Conservation (phyloP, 2,888 invertebrate genomes). For the Epirrita christyi region DNA sequence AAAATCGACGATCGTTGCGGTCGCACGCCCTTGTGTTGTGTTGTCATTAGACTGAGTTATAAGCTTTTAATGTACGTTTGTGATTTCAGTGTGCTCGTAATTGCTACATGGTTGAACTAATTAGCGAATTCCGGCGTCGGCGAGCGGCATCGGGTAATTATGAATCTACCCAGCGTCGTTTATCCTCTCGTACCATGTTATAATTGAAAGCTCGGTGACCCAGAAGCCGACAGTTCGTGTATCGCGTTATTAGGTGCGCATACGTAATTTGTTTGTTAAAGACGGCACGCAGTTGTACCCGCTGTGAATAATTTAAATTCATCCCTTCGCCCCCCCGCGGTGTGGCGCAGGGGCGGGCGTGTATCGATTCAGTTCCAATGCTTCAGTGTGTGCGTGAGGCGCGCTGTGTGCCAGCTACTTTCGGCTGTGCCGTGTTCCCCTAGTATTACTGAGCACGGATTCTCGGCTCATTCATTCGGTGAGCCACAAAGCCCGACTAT, state of each 20-base stretch:
- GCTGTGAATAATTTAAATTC: conserved; percentile 84
- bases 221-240: conserved; percentile 70
- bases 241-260: conserved; percentile 81
- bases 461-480: conserved; percentile 70
- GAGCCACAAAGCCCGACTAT: conserved; percentile 70
- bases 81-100: conserved; percentile 61
- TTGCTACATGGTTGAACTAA: conserved; percentile 67
- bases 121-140: conserved; percentile 52
- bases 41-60: conserved; percentile 42
- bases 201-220: conserved; percentile 79
- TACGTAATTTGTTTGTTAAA: conserved; percentile 84
- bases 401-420: conserved; percentile 57
- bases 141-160: conserved; percentile 65
- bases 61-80: conserved; percentile 57
- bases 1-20: neutral
- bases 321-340: conserved; percentile 62
- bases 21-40: conserved; percentile 14
- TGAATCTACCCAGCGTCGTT: conserved; percentile 68
- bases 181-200: conserved; percentile 68
- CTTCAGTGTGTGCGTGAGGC: conserved; percentile 50
- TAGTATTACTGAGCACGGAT: conserved; percentile 67
- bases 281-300: conserved; percentile 82
- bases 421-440: conserved; percentile 62
- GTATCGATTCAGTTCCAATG: conserved; percentile 65
- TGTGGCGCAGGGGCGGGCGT: conserved; percentile 60